Evolutionary conservation across 2,888 invertebrate species (phyloP), one percentile per base, ranked within the genome.

Genomic region (Acanthococcus lagerstroemiae): DNA sequence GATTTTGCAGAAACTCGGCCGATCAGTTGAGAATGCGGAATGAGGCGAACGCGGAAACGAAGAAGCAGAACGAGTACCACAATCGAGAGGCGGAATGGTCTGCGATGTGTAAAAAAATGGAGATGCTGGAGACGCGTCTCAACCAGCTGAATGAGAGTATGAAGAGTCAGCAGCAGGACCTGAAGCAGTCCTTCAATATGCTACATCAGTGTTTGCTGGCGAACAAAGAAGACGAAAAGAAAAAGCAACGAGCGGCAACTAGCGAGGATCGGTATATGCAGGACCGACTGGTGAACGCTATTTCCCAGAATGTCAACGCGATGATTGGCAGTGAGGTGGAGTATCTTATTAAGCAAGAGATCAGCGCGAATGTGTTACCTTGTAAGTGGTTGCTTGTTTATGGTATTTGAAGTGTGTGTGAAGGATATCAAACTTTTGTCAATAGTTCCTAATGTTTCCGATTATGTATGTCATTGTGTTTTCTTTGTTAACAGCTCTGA

Each of bases 321-420:
- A 50, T 50, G 44, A 60, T 60, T 45, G 30, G 60, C 26, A 50
- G 30, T 26, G 60, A 60, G 27, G 60, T 60, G 21, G 60, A 60
- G 17, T 60, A 60, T 30, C 27, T 22, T 7, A 60, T 60, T 30
- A 60, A 60, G 30, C 45, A 60, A 60, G 60, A 60, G 27, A 60
- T 60, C 21, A 60, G 45, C 22, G 60, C 45, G 5, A 60, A 60
- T 27, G 60, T 60, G 19, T 50, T 60, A n/a, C 60, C 60, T 6
- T 60, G 60, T 60, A 21, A 60, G 60, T 60, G 9, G n/a, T n/a
- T n/a, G n/a, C n/a, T n/a, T n/a, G n/a, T n/a, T n/a, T n/a, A 24
- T 25, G n/a, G 17, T 15, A 44, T n/a, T 22, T 19, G 27, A 7
- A 55, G n/a, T 4, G 2, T 21, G 9, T 48, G 9, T 17, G 12